These are phyloP conservation scores for Tipula vernalis DNA, from an alignment of 2,888 invertebrate genomes.

Conservation along the genomic window DNA sequence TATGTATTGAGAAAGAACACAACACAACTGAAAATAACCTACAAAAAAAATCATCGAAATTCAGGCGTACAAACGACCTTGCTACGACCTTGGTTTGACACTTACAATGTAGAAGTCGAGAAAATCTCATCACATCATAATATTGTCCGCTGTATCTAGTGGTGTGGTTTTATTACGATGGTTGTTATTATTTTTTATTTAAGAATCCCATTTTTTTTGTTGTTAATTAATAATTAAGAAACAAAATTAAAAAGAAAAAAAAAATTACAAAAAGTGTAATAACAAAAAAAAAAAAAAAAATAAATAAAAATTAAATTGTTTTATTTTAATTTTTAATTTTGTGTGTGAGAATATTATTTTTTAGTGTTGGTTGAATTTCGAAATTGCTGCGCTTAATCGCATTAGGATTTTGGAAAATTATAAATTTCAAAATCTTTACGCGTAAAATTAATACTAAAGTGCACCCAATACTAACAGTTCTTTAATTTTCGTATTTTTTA, in stretches of 20 bases:
- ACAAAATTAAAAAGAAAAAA: background rate
- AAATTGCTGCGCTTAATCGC: background rate
- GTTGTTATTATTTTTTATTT: slow-evolving; percentile 7
- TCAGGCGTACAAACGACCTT: slow-evolving; percentile 26
- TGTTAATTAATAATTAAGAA: background rate
- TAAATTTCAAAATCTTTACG: background rate
- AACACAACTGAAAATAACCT: background rate
- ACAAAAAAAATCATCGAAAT: slow-evolving; percentile 4
- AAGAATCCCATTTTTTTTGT: background rate
- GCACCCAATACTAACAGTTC: background rate
- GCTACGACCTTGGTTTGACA: slow-evolving; percentile 36
- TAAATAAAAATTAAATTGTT: background rate
- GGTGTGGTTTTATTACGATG: slow-evolving; percentile 7
- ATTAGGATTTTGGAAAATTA: background rate
- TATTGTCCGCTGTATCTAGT: slow-evolving; percentile 6
- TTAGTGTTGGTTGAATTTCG: background rate
- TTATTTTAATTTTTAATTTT: background rate
- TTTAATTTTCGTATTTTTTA: background rate
- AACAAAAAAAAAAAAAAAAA: background rate
- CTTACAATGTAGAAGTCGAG: slow-evolving; percentile 21
- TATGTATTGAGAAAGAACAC: background rate
- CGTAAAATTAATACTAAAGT: background rate
- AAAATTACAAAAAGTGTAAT: background rate
- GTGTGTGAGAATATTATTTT: background rate
- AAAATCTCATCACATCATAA: slow-evolving; percentile 9